These are phyloP conservation scores for Amorpha juglandis DNA, from an alignment of 2,888 invertebrate genomes.

Conservation along the genomic window DNA sequence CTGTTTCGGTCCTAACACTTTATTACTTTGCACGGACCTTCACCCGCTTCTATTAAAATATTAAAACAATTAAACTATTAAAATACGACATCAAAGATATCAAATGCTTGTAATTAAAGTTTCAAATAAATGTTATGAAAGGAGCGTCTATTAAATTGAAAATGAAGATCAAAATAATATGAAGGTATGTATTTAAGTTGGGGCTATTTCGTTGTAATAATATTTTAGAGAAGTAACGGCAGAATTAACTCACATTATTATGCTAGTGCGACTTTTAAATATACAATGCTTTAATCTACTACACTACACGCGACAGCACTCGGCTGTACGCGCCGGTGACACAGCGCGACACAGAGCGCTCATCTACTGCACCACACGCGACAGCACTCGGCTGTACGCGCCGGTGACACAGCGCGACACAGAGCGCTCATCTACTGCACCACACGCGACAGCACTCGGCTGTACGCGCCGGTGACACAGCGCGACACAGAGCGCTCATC, in stretches of 20 bases:
- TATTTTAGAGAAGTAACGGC: conserved; percentile 12
- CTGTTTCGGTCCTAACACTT: background rate
- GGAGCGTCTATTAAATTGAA: conserved; percentile 18
- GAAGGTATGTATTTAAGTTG: conserved; percentile 23
- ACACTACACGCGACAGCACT: no score
- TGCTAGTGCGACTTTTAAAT: no score
- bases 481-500: no score
- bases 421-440: no score
- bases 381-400: no score
- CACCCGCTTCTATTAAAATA: conserved; percentile 3
- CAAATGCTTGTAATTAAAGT: conserved; percentile 33
- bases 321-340: no score
- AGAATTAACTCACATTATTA: conserved; percentile 10
- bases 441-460: no score
- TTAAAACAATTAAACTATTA: conserved; percentile 11
- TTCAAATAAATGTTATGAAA: conserved; percentile 27
- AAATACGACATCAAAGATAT: conserved; percentile 25
- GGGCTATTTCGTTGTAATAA: conserved; percentile 25
- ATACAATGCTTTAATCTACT: no score
- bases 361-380: no score
- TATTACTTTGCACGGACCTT: conserved; percentile 6
- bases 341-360: no score
- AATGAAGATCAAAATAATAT: conserved; percentile 22
- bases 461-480: no score
- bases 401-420: no score